Evolutionary conservation across 2,888 invertebrate species (phyloP).

Genomic region (Tetrapedia diversipes): DNA sequence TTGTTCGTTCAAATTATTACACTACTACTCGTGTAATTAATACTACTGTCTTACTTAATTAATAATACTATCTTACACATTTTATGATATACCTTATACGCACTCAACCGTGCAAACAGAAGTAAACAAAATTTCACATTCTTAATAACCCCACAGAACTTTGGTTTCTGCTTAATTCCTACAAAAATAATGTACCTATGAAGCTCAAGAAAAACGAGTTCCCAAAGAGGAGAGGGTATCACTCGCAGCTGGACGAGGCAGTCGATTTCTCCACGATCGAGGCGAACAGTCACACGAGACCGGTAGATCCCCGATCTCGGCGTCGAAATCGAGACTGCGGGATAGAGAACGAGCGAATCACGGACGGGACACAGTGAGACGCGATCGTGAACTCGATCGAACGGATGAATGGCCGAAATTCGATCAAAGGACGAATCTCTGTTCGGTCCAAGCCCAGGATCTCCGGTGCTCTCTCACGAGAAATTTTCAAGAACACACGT

Average conservation of each 20-base stretch:
- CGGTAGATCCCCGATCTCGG: conserved; percentile 47
- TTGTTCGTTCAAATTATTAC: no score
- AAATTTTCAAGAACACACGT: conserved; percentile 78
- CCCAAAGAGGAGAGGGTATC: not conserved
- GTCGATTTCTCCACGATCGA: conserved; percentile 59
- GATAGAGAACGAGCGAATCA: conserved; percentile 5
- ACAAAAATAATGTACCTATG: no score
- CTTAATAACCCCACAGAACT: no score
- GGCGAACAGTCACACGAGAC: conserved; percentile 50
- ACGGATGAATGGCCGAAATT: conserved; percentile 79
- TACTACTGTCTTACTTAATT: no score
- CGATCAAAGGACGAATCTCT: conserved; percentile 77
- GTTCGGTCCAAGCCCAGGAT: conserved; percentile 49
- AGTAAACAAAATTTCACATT: no score
- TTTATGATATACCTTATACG: no score
- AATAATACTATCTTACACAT: no score
- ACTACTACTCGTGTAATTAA: no score
- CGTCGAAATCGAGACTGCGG: conserved; percentile 33
- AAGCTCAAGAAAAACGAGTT: not conserved
- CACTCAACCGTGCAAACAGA: no score
- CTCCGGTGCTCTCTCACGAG: conserved; percentile 69
- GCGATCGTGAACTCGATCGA: conserved; percentile 66
- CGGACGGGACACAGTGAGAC: conserved; percentile 22
- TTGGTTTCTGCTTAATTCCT: no score
- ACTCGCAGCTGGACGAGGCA: conserved; percentile 63